These are phyloP conservation scores for Entomyzon cyanotis DNA, from an alignment of 2,113 vertebrate genomes.

Conservation along the genomic window DNA sequence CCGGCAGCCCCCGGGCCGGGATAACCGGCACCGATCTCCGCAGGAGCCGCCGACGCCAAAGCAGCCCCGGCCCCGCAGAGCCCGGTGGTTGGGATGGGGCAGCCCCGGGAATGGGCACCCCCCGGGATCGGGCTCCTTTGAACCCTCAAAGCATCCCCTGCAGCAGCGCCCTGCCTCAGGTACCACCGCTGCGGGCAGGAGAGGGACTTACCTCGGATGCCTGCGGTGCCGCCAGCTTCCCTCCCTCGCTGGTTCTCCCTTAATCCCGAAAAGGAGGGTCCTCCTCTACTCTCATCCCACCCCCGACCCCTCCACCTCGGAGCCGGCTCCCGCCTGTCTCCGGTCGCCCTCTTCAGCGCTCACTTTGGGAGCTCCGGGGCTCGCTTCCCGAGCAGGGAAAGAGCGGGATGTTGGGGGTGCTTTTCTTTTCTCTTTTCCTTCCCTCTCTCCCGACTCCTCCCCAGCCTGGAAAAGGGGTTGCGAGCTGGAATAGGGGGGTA, in stretches of 20 bases:
- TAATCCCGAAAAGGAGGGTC: neutral
- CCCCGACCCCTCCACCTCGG: neutral
- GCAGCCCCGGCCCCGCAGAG: neutral
- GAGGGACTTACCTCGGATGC: slow-evolving; percentile 13
- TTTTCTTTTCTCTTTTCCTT: neutral
- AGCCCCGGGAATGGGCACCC: neutral
- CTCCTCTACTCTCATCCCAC: neutral
- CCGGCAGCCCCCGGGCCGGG: neutral
- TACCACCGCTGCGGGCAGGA: neutral
- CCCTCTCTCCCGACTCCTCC: neutral
- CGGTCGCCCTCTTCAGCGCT: neutral
- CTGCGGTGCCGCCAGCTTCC: neutral
- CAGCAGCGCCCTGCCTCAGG: neutral
- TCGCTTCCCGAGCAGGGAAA: neutral
- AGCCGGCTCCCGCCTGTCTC: neutral
- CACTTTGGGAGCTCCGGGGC: slow-evolving; percentile 17
- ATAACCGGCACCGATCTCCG: neutral
- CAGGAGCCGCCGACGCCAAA: neutral
- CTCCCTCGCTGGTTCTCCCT: neutral
- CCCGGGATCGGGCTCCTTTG: neutral
- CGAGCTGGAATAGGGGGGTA: neutral
- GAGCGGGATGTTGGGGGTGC: neutral
- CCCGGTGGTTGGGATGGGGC: neutral
- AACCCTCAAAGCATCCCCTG: neutral
- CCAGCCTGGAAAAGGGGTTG: neutral